Evolutionary conservation across 2,888 invertebrate species (phyloP), one percentile per base, ranked within the genome.

Genomic region (Furcula furcula): DNA sequence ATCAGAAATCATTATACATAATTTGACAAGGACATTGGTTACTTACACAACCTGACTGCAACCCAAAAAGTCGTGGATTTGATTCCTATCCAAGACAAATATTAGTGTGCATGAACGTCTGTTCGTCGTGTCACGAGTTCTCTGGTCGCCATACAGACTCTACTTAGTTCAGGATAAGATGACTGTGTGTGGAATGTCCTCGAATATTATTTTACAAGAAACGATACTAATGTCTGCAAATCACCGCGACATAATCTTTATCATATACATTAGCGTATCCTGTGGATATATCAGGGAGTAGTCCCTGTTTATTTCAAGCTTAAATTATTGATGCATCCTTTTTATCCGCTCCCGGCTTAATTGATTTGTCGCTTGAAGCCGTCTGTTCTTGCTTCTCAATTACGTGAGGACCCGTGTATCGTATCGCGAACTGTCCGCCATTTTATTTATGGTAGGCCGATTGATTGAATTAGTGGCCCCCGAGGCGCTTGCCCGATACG

Each of bases 381-480:
- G 70, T 71, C 71, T 74, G 71, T 70, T 70, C 70, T 65, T 77
- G 77, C 76, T 81, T 79, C 84, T 83, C 85, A 85, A 85, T 86
- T 87, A 85, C 79, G 77, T 68, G 71, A 60, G 65, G 67, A 65
- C 51, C 63, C 58, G 60, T 64, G 72, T 67, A 60, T 66, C 58
- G 76, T 82, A 83, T 84, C 79, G 81, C 77, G 64, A 70, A 75
- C 66, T 76, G 82, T 76, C 82, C 63, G 65, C 69, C 64, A 55
- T 57, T 76, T 81, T 85, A 86, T 87, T 86, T 87, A 86, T 85
- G 81, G 78, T 65, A 74, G 61, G 68, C 65, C 78, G 78, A 86
- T 85, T 85, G 86, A 87, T 87, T 87, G 86, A 86, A 85, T 86
- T 87, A 87, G 83, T 82, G 70, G 76, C 70, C 84, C 83, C 76